These are phyloP conservation scores for Nanger granti DNA, from an alignment of 2,113 vertebrate genomes.

Conservation along the genomic window DNA sequence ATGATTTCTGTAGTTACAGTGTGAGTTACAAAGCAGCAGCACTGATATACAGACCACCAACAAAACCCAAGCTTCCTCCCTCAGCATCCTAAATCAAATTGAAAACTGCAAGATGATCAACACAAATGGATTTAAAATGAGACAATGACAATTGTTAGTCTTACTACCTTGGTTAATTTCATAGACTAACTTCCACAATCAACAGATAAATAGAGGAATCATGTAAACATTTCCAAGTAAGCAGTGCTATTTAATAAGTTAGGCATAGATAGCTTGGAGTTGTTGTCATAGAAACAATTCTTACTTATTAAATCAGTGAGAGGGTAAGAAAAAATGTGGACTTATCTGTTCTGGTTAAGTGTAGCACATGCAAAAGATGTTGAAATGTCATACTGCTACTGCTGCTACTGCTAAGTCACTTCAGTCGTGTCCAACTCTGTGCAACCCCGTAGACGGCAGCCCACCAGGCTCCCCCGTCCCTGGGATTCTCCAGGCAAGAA, in stretches of 20 bases:
- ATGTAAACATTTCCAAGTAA: neutral
- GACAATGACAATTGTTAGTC: neutral
- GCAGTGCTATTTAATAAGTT: neutral
- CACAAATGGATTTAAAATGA: neutral
- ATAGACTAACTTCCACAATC: neutral
- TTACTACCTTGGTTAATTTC: neutral
- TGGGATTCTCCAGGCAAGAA: too few relatives aligned
- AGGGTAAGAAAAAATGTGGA: neutral
- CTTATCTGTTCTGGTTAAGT: neutral
- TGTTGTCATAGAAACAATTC: slow-evolving; percentile 41
- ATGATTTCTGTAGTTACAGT: neutral
- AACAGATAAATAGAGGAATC: neutral
- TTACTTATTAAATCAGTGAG: neutral
- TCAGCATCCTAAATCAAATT: neutral
- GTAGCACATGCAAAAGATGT: neutral
- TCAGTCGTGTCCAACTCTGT: too few relatives aligned
- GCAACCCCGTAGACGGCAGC: too few relatives aligned
- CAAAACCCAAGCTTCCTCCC: neutral
- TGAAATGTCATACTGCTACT: neutral
- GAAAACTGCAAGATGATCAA: neutral
- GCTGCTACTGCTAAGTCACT: too few relatives aligned
- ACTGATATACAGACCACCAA: neutral
- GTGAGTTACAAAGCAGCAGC: neutral
- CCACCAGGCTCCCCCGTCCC: too few relatives aligned
- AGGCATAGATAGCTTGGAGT: neutral